Evolutionary conservation across 2,113 vertebrate species (phyloP).

Genomic region (Camelus bactrianus): DNA sequence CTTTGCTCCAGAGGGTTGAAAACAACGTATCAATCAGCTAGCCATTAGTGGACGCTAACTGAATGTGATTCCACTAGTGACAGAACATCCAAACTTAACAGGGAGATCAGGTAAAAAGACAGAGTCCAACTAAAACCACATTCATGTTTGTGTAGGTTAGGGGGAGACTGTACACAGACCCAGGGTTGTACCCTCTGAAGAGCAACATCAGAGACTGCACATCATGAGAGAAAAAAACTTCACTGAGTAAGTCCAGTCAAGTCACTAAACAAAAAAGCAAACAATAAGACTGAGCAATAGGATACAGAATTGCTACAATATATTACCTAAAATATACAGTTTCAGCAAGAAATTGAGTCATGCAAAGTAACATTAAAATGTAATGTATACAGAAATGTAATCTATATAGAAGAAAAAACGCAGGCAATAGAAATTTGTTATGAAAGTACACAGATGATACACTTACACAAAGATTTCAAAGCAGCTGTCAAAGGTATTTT

Average conservation of each 20-base stretch:
- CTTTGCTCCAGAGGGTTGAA: not conserved
- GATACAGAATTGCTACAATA: not conserved
- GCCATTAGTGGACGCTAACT: not conserved
- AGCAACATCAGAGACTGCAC: not conserved
- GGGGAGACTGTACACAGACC: fast-evolving
- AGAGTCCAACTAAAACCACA: not conserved
- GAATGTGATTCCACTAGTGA: not conserved
- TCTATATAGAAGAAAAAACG: not conserved
- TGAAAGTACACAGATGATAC: not conserved
- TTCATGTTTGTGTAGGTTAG: not conserved
- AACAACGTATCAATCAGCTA: not conserved
- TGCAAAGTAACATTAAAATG: not conserved
- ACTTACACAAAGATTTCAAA: not conserved
- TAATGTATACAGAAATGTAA: not conserved
- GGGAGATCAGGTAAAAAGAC: not conserved
- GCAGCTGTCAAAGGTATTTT: not conserved
- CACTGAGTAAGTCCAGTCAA: not conserved
- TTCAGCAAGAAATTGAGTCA: not conserved
- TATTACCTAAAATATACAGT: not conserved
- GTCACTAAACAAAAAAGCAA: not conserved
- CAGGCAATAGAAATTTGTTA: not conserved
- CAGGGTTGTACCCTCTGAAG: not conserved
- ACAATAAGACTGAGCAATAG: not conserved
- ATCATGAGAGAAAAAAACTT: not conserved
- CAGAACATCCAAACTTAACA: not conserved